phyloP scores from a whole-genome alignment of 2,797 vertebrate species.

The Anabacerthia variegaticeps region DNA sequence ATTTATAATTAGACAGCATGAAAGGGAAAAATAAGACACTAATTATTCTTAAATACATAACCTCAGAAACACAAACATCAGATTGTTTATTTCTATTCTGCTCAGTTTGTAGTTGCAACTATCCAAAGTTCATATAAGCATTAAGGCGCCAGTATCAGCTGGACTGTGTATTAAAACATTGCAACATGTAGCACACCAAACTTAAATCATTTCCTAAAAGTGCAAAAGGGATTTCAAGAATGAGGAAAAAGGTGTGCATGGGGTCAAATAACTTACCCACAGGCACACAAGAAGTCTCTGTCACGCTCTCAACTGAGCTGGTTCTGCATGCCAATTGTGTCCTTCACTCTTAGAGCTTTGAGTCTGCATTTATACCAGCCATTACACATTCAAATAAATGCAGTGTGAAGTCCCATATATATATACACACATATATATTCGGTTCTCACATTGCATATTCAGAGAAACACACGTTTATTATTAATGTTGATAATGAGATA shows the following conservation, averaged over 20 bases:
- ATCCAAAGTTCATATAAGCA: neutral
- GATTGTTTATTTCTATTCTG: neutral
- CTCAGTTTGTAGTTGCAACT: neutral
- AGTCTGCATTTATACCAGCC: neutral
- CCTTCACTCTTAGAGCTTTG: neutral
- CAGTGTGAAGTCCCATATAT: neutral
- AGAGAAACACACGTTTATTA: conserved; percentile 25
- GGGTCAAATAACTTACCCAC: neutral
- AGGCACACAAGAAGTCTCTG: neutral
- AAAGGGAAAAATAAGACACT: neutral
- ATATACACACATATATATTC: neutral
- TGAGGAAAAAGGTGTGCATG: neutral
- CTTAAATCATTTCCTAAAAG: neutral
- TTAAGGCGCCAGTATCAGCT: neutral
- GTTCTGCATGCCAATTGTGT: neutral
- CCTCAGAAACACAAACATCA: neutral
- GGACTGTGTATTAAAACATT: neutral
- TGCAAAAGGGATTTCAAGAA: neutral
- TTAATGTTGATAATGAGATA: conserved; percentile 63
- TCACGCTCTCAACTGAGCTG: neutral
- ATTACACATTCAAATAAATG: conserved; percentile 9
- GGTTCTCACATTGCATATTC: conserved; percentile 16
- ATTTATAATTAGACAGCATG: neutral
- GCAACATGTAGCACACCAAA: neutral
- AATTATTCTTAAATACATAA: neutral